These are phyloP conservation scores for Drosophila mettleri DNA, from an alignment of 2,888 invertebrate genomes.

Conservation along the genomic window DNA sequence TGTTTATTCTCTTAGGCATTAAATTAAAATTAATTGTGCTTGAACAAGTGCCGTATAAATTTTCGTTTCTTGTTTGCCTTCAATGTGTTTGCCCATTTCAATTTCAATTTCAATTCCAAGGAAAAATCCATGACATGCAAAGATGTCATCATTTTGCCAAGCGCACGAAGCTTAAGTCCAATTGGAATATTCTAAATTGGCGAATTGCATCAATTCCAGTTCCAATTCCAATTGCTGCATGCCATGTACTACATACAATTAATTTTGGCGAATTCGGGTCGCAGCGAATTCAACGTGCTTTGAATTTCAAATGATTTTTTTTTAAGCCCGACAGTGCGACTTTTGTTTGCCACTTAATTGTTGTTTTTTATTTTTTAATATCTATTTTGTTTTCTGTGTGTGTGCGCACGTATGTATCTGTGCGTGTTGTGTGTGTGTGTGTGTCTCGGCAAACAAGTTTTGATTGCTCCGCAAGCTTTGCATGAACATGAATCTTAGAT, in stretches of 20 bases:
- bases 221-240: conserved; percentile 33
- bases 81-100: conserved; percentile 3
- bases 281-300: conserved; percentile 35
- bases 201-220: conserved; percentile 61
- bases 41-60: conserved; percentile 61
- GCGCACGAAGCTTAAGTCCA: not conserved
- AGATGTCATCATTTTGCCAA: conserved; percentile 59
- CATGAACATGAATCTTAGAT: conserved; percentile 49
- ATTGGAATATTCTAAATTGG: conserved; percentile 53
- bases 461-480: conserved; percentile 62
- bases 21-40: conserved; percentile 77
- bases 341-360: conserved; percentile 58
- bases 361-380: conserved; percentile 28
- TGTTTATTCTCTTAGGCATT: conserved; percentile 40
- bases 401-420: conserved; percentile 1
- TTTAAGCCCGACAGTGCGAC: conserved; percentile 34
- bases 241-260: conserved; percentile 31
- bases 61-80: conserved; percentile 54
- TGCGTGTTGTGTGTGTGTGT: conserved; percentile 46
- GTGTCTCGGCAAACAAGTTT: conserved; percentile 71
- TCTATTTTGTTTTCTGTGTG: conserved; percentile 25
- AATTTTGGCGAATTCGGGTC: conserved; percentile 42
- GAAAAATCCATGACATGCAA: conserved; percentile 65
- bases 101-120: conserved; percentile 71
- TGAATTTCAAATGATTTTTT: conserved; percentile 52